Evolutionary conservation across 2,888 invertebrate species (phyloP).

Genomic region (Pseudanteris insignis): DNA sequence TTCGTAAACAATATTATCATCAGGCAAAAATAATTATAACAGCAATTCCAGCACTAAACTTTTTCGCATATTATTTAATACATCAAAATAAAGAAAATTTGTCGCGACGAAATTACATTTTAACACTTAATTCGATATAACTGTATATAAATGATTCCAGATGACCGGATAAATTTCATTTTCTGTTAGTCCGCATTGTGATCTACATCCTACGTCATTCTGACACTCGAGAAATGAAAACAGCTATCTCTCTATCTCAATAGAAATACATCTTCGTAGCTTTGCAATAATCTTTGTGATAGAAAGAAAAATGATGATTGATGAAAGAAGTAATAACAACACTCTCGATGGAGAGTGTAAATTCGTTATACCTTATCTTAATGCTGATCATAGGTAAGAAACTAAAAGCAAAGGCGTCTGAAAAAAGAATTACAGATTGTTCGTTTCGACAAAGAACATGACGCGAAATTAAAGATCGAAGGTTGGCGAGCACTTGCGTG

Average conservation of each 20-base stretch:
- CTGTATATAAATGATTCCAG: no score
- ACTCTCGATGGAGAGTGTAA: slow-evolving; percentile 18
- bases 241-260: slow-evolving; percentile 8
- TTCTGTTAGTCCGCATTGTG: slow-evolving; percentile 5
- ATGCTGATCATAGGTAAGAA: slow-evolving; percentile 11
- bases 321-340: slow-evolving; percentile 20
- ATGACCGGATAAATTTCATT: no score
- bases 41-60: no score
- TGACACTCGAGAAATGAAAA: slow-evolving; percentile 17
- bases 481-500: slow-evolving; percentile 31
- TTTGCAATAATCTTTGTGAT: slow-evolving; percentile 13
- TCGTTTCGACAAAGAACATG: slow-evolving; percentile 32
- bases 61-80: no score
- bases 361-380: slow-evolving; percentile 30
- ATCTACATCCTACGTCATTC: slow-evolving; percentile 1
- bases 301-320: slow-evolving; percentile 27
- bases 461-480: slow-evolving; percentile 30
- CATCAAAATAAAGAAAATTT: no score
- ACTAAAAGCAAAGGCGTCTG: no score
- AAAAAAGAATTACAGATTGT: no score
- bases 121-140: no score
- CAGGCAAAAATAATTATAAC: no score
- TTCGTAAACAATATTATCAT: no score
- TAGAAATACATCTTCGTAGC: slow-evolving; percentile 11
- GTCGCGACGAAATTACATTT: no score